Base-by-base conservation (phyloP, 1,140 invertebrate species). In the Macrotrachela quadricornifera region DNA sequence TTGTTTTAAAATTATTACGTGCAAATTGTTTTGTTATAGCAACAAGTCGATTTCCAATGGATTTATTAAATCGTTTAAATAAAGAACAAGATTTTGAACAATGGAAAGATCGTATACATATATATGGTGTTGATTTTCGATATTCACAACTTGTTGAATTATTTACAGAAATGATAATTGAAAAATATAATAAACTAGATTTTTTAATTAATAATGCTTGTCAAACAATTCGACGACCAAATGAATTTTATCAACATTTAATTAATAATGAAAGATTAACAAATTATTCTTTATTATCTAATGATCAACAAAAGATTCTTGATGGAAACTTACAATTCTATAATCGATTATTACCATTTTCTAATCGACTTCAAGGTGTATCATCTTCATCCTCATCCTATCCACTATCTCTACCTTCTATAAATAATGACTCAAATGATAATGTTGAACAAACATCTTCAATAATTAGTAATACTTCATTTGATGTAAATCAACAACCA, bases 191-290 rank as follows among this genome's bases (percentile, higher is more conserved):
- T 4, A 45, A 42, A 42, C 50, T 60, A 45, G 59, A 59, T 48
- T 60, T 60, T 51, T 21, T 59, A 16, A 59, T 60, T 46, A 56
- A 59, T 41, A 60, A 60, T 54, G 59, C 58, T 3, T 59, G 58
- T 6, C 59, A 60, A 46, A 60, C 59, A n/a, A 47, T 60, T 6
- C 43, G 57, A 17, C 54, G 58, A 30, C 52, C 49, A n/a, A 39
- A 17, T 0, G 51, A 49, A 21, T 60, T 51, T 42, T 60, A 58
- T 37, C 49, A 37, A 3, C 46, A 55, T 36, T 15, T 59, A 21
- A 6, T 52, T 14, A 42, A 57, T 12, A 30, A 30, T 30, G 21
- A 30, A 30, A 2, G 21, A 30, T 30, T 30, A 30, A 30, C 3
- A 4, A 30, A 30, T 30, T 30, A 30, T 30, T 30, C 21, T 4